Evolutionary conservation across 2,888 invertebrate genomes (phyloP), one percentile per base, ranked within the genome.

Genomic region (Chaetogeoica ovagalla): DNA sequence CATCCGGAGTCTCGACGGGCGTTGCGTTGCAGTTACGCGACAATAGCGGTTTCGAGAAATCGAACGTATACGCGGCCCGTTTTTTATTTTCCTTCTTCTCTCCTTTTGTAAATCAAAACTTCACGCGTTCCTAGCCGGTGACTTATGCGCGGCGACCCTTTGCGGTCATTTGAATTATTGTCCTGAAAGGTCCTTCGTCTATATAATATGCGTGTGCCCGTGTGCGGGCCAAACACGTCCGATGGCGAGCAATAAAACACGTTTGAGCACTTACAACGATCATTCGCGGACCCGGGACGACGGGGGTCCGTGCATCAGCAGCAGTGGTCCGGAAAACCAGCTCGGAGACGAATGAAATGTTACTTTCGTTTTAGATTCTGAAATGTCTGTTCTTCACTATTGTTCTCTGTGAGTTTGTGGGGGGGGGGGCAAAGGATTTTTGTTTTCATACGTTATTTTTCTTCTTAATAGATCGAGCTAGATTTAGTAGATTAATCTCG

Each of bases 121-220:
- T n/a, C 23, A 21, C 76, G n/a, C 15, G 21, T 30, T 6, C n/a
- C 39, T 57, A 4, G 30, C 30, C 30, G 21, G 76, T 69, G 77
- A 77, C 77, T 69, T 77, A 76, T 60, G 9, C 43, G 15, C 2
- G 3, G 77, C 69, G 69, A 77, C 69, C 77, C 77, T 62, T 23
- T 77, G 69, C 77, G 77, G 77, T 77, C 77, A 69, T 77, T 69
- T 77, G 77, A 77, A 69, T 77, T 77, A 70, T 77, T 11, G 77
- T 70, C 59, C 62, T 21, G 48, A 77, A 69, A 69, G 76, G 76
- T 77, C 76, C 30, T 30, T 30, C 30, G 30, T 30, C 30, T 4
- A 2, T 30, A 30, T 30, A 30, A 4, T 30, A 4, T 30, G 30
- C 4, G 30, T 30, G 30, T 30, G 30, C 4, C 2, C 4, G 30